These are phyloP conservation scores for Cnemophilus loriae DNA, from an alignment of 2,113 vertebrate species.

Conservation along the genomic window DNA sequence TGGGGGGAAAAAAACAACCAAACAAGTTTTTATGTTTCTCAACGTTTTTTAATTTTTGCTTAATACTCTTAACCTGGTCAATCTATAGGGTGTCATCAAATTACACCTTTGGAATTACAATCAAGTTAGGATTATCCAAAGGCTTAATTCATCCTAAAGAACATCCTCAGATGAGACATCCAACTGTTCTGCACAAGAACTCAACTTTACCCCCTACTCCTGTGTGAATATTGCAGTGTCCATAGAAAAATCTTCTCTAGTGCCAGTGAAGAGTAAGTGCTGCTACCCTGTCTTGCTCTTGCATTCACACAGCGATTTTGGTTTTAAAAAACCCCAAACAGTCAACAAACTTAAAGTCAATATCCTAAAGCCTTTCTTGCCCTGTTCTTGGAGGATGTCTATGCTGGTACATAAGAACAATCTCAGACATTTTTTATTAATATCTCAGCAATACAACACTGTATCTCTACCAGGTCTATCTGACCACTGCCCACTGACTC, in stretches of 20 bases:
- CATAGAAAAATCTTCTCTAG: neutral
- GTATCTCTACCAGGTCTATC: neutral
- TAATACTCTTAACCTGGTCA: neutral
- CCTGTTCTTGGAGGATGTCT: neutral
- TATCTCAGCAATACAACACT: neutral
- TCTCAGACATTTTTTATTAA: neutral
- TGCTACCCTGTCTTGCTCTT: neutral
- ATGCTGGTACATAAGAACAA: neutral
- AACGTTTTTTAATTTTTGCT: neutral
- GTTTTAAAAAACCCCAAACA: neutral
- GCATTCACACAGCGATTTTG: neutral
- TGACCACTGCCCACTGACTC: neutral
- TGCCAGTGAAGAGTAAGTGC: neutral
- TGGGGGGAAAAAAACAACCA: rapidly evolving
- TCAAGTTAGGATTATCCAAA: neutral
- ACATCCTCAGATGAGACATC: neutral
- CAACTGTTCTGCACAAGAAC: neutral
- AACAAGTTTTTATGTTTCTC: neutral
- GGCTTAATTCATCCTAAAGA: neutral
- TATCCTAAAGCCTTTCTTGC: neutral
- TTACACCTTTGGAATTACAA: neutral
- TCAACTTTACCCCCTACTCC: neutral
- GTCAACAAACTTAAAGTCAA: neutral
- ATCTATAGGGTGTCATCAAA: neutral
- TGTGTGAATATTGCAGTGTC: neutral